These are phyloP conservation scores for Anableps anableps DNA, from an alignment of 2,797 vertebrate species.

Conservation along the genomic window DNA sequence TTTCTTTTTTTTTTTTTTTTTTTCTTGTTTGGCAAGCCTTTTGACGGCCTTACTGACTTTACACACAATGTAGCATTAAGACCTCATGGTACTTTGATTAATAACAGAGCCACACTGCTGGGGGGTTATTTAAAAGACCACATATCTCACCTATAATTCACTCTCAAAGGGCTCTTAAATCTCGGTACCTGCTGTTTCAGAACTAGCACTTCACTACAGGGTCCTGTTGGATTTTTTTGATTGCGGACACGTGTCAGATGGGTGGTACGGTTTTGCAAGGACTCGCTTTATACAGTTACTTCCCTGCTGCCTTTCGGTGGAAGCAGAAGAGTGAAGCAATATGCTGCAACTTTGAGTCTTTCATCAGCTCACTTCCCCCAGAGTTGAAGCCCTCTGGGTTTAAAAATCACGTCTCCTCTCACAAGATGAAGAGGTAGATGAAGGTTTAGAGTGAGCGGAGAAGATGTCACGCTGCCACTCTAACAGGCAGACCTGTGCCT, in stretches of 20 bases:
- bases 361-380: conserved; percentile 48
- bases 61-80: conserved; percentile 9
- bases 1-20: not conserved
- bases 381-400: conserved; percentile 51
- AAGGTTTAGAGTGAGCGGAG: conserved; percentile 51
- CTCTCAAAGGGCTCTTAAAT: conserved; percentile 17
- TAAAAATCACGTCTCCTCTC: conserved; percentile 40
- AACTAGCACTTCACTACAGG: conserved; percentile 14
- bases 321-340: conserved; percentile 49
- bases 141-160: conserved; percentile 31
- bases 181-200: conserved; percentile 9
- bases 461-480: conserved; percentile 44
- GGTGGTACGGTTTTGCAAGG: conserved; percentile 16
- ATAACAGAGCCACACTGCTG: conserved; percentile 11
- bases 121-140: conserved; percentile 17
- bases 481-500: conserved; percentile 62
- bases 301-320: conserved; percentile 13
- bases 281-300: conserved; percentile 36
- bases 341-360: conserved; percentile 46
- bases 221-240: conserved; percentile 27
- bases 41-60: conserved; percentile 6
- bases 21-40: not conserved
- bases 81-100: conserved; percentile 7
- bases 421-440: conserved; percentile 56
- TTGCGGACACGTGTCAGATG: conserved; percentile 14